A percentile compares a stretch with the other conserved stretches of the same genome.
Evolutionary conservation across 2,888 invertebrate species (phyloP).

Genomic region (Nasonovia ribisnigri): DNA sequence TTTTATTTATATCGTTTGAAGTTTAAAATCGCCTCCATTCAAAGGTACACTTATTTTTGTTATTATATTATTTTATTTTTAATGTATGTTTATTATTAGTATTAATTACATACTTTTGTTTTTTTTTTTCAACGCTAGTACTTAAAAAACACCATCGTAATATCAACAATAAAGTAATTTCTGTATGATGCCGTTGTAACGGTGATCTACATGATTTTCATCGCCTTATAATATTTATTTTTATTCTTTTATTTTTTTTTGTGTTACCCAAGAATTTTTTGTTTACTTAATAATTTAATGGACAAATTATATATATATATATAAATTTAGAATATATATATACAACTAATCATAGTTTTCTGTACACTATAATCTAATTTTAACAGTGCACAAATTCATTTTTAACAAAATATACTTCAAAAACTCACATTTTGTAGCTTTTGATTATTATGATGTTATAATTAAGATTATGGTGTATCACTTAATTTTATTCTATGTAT

Average conservation of each 20-base stretch:
- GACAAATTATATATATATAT: slow-evolving; percentile 16
- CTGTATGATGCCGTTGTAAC: neutral
- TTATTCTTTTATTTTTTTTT: slow-evolving; percentile 7
- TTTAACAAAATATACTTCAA: neutral
- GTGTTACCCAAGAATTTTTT: slow-evolving; percentile 13
- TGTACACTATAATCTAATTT: slow-evolving; percentile 52
- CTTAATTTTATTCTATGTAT: slow-evolving; percentile 32
- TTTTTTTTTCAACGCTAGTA: slow-evolving; percentile 6
- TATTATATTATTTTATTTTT: slow-evolving; percentile 60
- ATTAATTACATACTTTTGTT: slow-evolving; percentile 32
- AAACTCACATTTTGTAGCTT: slow-evolving; percentile 21
- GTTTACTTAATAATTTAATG: slow-evolving; percentile 28
- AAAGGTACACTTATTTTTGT: slow-evolving; percentile 37
- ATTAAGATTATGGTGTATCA: slow-evolving; percentile 38
- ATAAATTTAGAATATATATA: slow-evolving; percentile 9
- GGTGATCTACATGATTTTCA: slow-evolving; percentile 3
- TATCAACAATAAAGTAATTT: slow-evolving; percentile 10
- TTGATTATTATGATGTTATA: slow-evolving; percentile 35
- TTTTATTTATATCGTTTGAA: slow-evolving; percentile 42
- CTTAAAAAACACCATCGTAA: slow-evolving; percentile 27
- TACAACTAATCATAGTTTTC: slow-evolving; percentile 40
- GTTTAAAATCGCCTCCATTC: slow-evolving; percentile 32
- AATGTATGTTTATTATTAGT: slow-evolving; percentile 46
- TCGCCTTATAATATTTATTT: slow-evolving; percentile 11
- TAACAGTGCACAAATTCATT: slow-evolving; percentile 35